A percentile compares a stretch with the other conserved stretches of the same genome.
These are phyloP conservation scores for Epizoanthus rinbou DNA, from an alignment of 92 coral and sea anemone species.

Conservation along the genomic window DNA sequence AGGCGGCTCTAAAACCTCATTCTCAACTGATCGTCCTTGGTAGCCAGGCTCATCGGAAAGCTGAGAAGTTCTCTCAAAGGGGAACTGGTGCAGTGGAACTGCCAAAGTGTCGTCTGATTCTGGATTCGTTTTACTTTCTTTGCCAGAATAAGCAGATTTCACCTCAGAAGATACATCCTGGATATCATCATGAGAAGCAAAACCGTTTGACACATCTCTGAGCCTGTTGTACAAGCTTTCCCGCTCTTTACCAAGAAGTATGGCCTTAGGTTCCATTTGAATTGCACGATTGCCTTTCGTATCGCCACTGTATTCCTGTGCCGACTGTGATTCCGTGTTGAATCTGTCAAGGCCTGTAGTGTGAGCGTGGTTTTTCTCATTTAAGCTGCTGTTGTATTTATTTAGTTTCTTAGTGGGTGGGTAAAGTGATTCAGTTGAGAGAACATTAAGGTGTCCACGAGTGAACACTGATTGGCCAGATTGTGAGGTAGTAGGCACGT, in stretches of 20 bases:
- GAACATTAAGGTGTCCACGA: neutral
- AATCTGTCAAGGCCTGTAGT: neutral
- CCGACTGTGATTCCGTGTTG: neutral
- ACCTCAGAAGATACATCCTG: constrained; percentile 40
- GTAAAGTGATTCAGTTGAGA: neutral
- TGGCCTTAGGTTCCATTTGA: neutral
- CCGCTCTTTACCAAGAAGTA: neutral
- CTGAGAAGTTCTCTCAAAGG: neutral
- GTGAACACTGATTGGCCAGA: neutral
- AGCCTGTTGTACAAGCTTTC: neutral
- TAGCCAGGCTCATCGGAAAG: neutral
- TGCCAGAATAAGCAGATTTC: constrained; percentile 34
- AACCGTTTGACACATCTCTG: too few relatives aligned
- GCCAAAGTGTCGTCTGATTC: neutral
- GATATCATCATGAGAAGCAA: constrained; percentile 10
- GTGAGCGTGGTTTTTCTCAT: neutral
- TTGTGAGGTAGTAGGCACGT: neutral
- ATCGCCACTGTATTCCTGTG: neutral
- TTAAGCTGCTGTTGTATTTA: neutral
- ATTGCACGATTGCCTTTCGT: neutral
- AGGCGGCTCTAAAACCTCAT: neutral
- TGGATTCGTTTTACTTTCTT: neutral
- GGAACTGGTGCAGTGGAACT: neutral
- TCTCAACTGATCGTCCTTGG: neutral
- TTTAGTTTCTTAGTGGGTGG: neutral